Conservation (phyloP, 1,140 invertebrate genomes). For the Drosophila prosaltans region DNA sequence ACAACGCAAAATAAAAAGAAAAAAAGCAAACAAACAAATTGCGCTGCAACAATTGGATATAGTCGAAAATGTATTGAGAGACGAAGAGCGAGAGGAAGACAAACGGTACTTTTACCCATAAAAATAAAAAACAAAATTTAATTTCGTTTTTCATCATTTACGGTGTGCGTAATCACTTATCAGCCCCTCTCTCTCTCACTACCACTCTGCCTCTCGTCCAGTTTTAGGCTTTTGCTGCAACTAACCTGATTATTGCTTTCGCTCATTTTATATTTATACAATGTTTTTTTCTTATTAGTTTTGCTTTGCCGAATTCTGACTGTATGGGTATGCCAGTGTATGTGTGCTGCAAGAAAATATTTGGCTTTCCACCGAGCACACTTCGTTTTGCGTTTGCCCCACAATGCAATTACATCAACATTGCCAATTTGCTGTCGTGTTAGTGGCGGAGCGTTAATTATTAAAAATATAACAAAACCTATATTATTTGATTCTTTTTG, state of each 20-base stretch:
- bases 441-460: not conserved
- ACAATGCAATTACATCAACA: not conserved
- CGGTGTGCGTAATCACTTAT: constrained; percentile 9
- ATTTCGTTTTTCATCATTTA: constrained; percentile 10
- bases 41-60: constrained; percentile 43
- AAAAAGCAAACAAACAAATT: constrained; percentile 37
- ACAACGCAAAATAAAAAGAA: constrained; percentile 52
- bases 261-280: constrained; percentile 57
- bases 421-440: not conserved
- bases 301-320: constrained; percentile 14
- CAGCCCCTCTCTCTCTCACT: constrained; percentile 2
- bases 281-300: constrained; percentile 43
- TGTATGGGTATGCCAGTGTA: not conserved
- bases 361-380: too few relatives aligned
- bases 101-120: constrained; percentile 12
- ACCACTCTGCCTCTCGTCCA: not conserved
- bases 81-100: not conserved
- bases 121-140: not conserved
- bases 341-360: not conserved
- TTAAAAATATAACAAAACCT: not conserved
- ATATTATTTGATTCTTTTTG: constrained; percentile 15
- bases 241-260: constrained; percentile 77
- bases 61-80: not conserved
- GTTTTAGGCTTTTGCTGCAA: constrained; percentile 49
- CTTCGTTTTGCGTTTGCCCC: not conserved